Evolutionary conservation across 2,888 invertebrate genomes (phyloP), one percentile per base, ranked within the genome.

Genomic region (Trimorus sp.): DNA sequence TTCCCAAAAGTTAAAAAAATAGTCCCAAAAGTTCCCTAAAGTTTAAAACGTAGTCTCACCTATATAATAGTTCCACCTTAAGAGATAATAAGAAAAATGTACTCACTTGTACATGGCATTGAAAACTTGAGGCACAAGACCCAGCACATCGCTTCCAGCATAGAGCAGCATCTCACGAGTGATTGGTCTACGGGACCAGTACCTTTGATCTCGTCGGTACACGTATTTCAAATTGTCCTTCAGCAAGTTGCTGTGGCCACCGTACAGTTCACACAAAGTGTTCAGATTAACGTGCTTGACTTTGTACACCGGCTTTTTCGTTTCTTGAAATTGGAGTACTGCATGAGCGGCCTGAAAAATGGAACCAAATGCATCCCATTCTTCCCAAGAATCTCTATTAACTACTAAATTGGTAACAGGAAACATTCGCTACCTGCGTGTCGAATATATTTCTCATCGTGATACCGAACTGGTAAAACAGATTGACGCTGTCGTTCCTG

Each of bases 211-310:
- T 85, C 96, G 94, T 49, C 96, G 93, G 90, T 97, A 97, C 51
- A 97, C 95, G 92, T 96, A 96, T 92, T 97, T 97, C 74, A 97
- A 92, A 89, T 97, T 97, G 90, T 98, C 98, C 91, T 98, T 98
- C 92, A 98, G 95, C 0, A 97, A 97, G 92, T 98, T 98, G 89
- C 95, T 94, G 0, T 97, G 96, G 60, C 97, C 97, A 89, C 96
- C 96, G 91, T 98, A 97, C 83, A 95, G 93, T 92, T 98, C 96
- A 92, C 98, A 98, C 70, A 99, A 93, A 69, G 98, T 96, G 93
- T 98, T 97, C 76, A 98, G 93, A 86, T 97, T 97, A 60, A 98
- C 95, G 91, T 97, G 97, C 92, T 98, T 98, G 68, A 98, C 97
- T 93, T 98, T 98, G 90, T 98, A 97, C 65, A 98, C 97, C 45